These are phyloP conservation scores for Zootermopsis nevadensis DNA, from an alignment of 2,888 invertebrate genomes.

Conservation along the genomic window DNA sequence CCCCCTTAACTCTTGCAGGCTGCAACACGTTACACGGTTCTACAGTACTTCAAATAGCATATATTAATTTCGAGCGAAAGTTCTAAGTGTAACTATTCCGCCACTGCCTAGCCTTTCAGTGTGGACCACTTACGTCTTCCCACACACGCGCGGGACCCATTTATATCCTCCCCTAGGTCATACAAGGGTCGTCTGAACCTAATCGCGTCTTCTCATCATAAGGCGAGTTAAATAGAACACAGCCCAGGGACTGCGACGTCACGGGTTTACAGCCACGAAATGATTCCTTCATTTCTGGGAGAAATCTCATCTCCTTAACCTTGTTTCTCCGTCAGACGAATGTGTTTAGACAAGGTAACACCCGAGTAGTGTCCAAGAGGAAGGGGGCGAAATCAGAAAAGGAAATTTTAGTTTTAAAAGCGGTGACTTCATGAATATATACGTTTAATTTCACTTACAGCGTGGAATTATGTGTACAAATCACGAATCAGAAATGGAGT, in stretches of 20 bases:
- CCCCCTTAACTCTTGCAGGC: too few relatives aligned
- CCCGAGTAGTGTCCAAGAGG: too few relatives aligned
- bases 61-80: constrained; percentile 28
- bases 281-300: not conserved
- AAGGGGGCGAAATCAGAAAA: too few relatives aligned
- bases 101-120: not conserved
- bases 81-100: constrained; percentile 1
- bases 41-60: constrained; percentile 34
- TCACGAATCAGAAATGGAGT: too few relatives aligned
- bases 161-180: not conserved
- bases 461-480: too few relatives aligned
- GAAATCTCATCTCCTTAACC: not conserved
- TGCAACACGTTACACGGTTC: constrained; percentile 13
- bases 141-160: constrained; percentile 10
- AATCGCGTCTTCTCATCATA: not conserved
- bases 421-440: too few relatives aligned
- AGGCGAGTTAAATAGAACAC: not conserved
- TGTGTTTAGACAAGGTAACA: too few relatives aligned
- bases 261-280: not conserved
- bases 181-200: constrained; percentile 9
- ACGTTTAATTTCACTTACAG: too few relatives aligned
- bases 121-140: not conserved
- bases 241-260: not conserved
- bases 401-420: too few relatives aligned
- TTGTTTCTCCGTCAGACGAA: too few relatives aligned